Percentiles rank a stretch among this genome's conserved stretches.
phyloP scores from a whole-genome alignment of 2,888 invertebrate genomes.

The Timema podura region DNA sequence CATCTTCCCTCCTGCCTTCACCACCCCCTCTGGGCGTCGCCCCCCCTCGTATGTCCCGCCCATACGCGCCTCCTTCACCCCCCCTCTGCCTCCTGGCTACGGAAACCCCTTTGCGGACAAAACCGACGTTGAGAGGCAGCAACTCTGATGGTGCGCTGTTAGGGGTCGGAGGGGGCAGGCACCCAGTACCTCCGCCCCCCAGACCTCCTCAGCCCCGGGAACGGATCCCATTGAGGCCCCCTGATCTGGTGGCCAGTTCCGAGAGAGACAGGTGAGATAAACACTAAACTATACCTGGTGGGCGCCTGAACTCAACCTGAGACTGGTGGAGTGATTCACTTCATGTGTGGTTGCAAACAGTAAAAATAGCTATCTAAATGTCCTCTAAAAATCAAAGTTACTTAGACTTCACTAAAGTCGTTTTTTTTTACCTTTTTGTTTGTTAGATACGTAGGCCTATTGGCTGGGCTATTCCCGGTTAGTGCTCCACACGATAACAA shows the following conservation, averaged over 20 bases:
- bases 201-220: conserved; percentile 64
- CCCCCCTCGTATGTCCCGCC: conserved; percentile 80
- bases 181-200: conserved; percentile 70
- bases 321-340: too few relatives aligned
- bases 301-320: too few relatives aligned
- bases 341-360: too few relatives aligned
- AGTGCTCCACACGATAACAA: too few relatives aligned
- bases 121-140: conserved; percentile 76
- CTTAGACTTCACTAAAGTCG: too few relatives aligned
- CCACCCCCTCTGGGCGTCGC: conserved; percentile 31
- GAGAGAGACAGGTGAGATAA: conserved; percentile 18
- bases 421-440: too few relatives aligned
- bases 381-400: too few relatives aligned
- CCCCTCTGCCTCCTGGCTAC: conserved; percentile 78
- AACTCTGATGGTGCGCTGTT: conserved; percentile 49
- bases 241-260: conserved; percentile 47
- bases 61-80: conserved; percentile 70
- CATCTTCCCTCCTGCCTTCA: conserved; percentile 27
- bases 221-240: conserved; percentile 73
- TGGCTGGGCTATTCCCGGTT: too few relatives aligned
- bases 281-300: too few relatives aligned
- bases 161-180: conserved; percentile 56
- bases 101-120: conserved; percentile 85
- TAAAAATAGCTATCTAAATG: too few relatives aligned
- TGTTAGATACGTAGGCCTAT: too few relatives aligned